Conservation (phyloP, 2,888 invertebrate species). For the Pseudolycoriella hygida region DNA sequence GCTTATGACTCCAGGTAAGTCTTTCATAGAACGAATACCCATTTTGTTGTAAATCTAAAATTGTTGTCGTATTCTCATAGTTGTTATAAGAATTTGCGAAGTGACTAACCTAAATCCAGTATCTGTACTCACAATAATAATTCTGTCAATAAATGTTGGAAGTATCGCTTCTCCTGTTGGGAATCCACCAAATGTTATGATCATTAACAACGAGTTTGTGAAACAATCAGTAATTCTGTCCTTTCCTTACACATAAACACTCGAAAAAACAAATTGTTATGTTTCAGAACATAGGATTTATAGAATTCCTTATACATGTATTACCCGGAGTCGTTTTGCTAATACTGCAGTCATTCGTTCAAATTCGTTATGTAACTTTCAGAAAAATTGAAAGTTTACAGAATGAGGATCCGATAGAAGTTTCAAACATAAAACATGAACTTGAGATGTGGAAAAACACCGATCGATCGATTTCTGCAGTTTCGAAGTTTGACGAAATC, state of each 20-base stretch:
- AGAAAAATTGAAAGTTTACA: not conserved
- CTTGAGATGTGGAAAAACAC: not conserved
- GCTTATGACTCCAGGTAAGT: conserved; percentile 46
- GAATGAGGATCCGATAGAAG: not conserved
- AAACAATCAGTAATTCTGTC: not conserved
- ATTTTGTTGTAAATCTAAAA: too few relatives aligned
- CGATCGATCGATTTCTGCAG: too few relatives aligned
- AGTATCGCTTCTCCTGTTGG: not conserved
- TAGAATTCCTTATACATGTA: not conserved
- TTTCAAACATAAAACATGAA: not conserved
- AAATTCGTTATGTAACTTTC: not conserved
- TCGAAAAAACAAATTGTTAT: too few relatives aligned
- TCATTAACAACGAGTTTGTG: not conserved
- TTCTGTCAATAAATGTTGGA: conserved; percentile 67
- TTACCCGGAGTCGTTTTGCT: not conserved
- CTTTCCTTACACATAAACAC: too few relatives aligned
- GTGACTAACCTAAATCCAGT: conserved; percentile 66
- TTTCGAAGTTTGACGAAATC: too few relatives aligned
- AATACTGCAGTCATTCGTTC: not conserved
- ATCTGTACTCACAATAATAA: conserved; percentile 59
- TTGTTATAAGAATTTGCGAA: conserved; percentile 59
- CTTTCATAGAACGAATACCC: too few relatives aligned
- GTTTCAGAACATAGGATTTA: not conserved
- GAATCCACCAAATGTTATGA: not conserved
- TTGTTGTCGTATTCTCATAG: conserved; percentile 14